These are phyloP conservation scores for Melanocharis versteri DNA, from an alignment of 2,113 vertebrate species.

Conservation along the genomic window DNA sequence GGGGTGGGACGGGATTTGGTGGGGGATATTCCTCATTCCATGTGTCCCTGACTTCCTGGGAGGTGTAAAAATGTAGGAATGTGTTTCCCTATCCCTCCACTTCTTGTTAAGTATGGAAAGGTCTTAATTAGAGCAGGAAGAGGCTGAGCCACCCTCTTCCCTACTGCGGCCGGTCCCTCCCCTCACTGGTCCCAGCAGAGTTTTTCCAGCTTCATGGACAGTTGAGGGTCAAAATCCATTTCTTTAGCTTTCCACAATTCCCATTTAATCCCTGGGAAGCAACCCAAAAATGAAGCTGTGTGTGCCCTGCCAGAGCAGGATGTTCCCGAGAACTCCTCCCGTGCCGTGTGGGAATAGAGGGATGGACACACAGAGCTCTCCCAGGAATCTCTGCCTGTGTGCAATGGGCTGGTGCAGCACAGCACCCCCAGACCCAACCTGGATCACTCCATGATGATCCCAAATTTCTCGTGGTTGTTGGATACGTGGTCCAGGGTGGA, in stretches of 20 bases:
- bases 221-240: not conserved
- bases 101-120: too few relatives aligned
- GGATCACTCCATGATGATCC: not conserved
- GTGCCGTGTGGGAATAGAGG: fast-evolving
- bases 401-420: not conserved
- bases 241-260: not conserved
- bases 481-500: fast-evolving
- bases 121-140: not conserved
- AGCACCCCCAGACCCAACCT: not conserved
- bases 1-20: not conserved
- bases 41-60: not conserved
- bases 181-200: not conserved
- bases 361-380: fast-evolving
- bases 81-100: not conserved
- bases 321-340: not conserved
- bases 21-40: fast-evolving
- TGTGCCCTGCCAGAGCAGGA: too few relatives aligned
- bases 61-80: not conserved
- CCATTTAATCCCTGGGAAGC: not conserved
- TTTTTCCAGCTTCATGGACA: fast-evolving
- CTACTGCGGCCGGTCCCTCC: not conserved
- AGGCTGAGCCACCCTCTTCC: not conserved
- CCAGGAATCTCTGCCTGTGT: not conserved
- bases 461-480: not conserved
- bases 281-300: not conserved